These are phyloP conservation scores for Sialis lutaria DNA, from an alignment of 2,888 invertebrate species.

Conservation along the genomic window DNA sequence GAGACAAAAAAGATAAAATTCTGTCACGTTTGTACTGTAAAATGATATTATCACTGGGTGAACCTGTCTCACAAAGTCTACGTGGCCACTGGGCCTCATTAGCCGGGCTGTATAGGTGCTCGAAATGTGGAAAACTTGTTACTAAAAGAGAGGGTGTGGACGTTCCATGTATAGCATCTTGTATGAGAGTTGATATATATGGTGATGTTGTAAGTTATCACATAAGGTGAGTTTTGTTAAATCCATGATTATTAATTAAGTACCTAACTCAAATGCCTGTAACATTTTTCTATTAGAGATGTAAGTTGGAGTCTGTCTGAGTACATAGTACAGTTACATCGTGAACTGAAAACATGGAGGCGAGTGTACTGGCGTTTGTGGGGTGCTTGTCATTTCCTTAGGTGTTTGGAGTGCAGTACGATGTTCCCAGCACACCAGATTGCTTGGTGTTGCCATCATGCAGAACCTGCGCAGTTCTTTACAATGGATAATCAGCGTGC, in stretches of 20 bases:
- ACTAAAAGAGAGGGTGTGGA: constrained; percentile 49
- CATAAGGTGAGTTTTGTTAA: constrained; percentile 29
- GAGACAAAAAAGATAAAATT: constrained; percentile 78
- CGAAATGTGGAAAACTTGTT: constrained; percentile 55
- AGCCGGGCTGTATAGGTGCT: constrained; percentile 59
- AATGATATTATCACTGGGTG: constrained; percentile 58
- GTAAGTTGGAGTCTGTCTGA: constrained; percentile 64
- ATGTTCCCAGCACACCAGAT: constrained; percentile 61
- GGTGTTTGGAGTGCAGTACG: constrained; percentile 61
- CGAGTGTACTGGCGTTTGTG: constrained; percentile 87
- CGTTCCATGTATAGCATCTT: constrained; percentile 53
- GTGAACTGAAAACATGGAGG: constrained; percentile 71
- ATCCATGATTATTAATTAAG: background rate
- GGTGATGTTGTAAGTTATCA: constrained; percentile 59
- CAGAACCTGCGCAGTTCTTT: constrained; percentile 60
- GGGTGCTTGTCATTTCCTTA: constrained; percentile 78
- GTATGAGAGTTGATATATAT: constrained; percentile 53
- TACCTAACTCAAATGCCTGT: background rate
- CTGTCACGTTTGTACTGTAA: constrained; percentile 72
- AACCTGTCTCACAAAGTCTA: constrained; percentile 55
- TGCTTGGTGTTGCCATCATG: constrained; percentile 69
- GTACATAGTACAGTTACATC: constrained; percentile 57
- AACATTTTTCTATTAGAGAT: constrained; percentile 34
- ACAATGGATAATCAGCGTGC: constrained; percentile 43
- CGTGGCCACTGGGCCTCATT: constrained; percentile 69